Evolutionary conservation across 2,797 vertebrate genomes (phyloP).

Genomic region (Philypnodon macrostomus): DNA sequence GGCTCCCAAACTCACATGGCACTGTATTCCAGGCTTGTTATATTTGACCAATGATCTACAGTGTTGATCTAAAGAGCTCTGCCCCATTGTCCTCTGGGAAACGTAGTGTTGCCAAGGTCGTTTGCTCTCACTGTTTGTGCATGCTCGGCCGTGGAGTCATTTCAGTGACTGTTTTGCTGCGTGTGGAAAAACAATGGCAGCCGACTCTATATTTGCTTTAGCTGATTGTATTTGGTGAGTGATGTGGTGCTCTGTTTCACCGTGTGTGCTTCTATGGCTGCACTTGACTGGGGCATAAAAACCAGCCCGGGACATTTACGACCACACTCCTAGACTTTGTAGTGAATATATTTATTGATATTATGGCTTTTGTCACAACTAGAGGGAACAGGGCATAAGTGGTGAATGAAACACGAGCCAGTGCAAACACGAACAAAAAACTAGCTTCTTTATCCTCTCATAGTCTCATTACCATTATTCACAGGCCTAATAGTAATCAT

Average conservation of each 20-base stretch:
- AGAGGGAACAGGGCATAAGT: background rate
- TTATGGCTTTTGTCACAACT: constrained; percentile 12
- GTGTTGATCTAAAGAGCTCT: constrained; percentile 4
- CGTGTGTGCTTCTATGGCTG: constrained; percentile 7
- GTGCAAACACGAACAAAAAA: constrained; percentile 34
- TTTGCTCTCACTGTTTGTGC: constrained; percentile 46
- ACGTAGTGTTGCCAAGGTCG: constrained; percentile 36
- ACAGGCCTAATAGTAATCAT: too few species aligned
- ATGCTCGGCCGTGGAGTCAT: constrained; percentile 49
- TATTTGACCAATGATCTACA: constrained; percentile 9
- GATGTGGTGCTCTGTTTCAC: constrained; percentile 41
- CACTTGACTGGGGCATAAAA: constrained; percentile 14
- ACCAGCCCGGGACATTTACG: constrained; percentile 10
- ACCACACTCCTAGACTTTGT: constrained; percentile 3
- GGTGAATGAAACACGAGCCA: constrained; percentile 17
- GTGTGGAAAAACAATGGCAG: constrained; percentile 56
- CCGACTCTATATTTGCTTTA: constrained; percentile 60
- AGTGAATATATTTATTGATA: constrained; percentile 16
- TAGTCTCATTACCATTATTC: constrained; percentile 19
- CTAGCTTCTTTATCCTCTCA: constrained; percentile 49
- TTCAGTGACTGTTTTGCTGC: constrained; percentile 48
- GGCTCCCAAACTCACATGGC: background rate
- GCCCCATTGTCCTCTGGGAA: constrained; percentile 33
- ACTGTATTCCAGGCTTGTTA: constrained; percentile 2
- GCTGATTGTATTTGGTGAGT: constrained; percentile 65